These are phyloP conservation scores for Chrysopilus asiliformis DNA, from an alignment of 2,888 invertebrate species.

Conservation along the genomic window DNA sequence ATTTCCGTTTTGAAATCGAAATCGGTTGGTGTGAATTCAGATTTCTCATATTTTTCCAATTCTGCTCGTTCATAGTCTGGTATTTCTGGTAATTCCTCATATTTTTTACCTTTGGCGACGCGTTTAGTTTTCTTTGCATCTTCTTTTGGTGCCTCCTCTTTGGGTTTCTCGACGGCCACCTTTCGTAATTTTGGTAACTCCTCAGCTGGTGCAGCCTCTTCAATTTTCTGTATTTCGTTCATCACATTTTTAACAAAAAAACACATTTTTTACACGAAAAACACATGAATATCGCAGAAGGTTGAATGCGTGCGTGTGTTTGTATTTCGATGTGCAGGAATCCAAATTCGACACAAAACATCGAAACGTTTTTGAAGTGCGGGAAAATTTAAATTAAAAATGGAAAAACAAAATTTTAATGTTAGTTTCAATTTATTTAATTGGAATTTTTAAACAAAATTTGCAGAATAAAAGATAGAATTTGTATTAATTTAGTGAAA, in stretches of 20 bases:
- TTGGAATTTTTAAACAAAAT: too few relatives aligned
- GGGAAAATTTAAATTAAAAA: too few relatives aligned
- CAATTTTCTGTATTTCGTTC: slow-evolving; percentile 21
- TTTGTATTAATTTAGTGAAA: too few relatives aligned
- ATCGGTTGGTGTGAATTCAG: slow-evolving; percentile 38
- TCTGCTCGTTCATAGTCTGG: slow-evolving; percentile 65
- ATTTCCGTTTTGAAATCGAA: slow-evolving; percentile 28
- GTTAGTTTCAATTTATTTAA: too few relatives aligned
- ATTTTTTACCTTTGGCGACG: slow-evolving; percentile 36
- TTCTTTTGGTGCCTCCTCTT: slow-evolving; percentile 29
- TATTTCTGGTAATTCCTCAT: slow-evolving; percentile 47
- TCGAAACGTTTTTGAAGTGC: too few relatives aligned
- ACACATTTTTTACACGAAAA: too few relatives aligned
- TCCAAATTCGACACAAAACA: too few relatives aligned
- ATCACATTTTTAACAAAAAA: background rate
- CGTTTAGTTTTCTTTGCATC: slow-evolving; percentile 20
- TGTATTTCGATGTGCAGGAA: too few relatives aligned
- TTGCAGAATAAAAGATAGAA: too few relatives aligned
- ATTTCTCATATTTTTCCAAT: slow-evolving; percentile 53
- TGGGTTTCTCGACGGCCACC: slow-evolving; percentile 22
- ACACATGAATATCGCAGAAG: too few relatives aligned
- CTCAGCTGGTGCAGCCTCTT: slow-evolving; percentile 25
- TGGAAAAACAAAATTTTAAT: too few relatives aligned
- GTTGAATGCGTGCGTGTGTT: too few relatives aligned
- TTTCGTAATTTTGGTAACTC: slow-evolving; percentile 33